A percentile compares a stretch with the other conserved stretches of the same genome.
phyloP scores from a whole-genome alignment of 2,797 vertebrate species.

The Rhinichthys osculus region DNA sequence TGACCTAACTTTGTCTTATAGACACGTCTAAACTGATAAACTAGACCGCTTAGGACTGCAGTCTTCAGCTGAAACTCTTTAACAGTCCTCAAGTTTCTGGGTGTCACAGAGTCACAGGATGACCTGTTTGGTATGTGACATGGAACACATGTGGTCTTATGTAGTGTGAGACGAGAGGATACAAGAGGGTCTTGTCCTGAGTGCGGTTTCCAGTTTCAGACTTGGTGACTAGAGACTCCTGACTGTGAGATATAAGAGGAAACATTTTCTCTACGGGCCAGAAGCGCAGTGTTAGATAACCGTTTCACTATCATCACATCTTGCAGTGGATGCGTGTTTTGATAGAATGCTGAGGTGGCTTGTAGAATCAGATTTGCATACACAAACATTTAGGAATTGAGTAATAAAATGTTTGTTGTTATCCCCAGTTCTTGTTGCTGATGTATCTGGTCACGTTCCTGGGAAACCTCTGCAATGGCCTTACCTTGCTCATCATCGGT shows the following conservation, averaged over 20 bases:
- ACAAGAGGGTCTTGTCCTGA: conserved; percentile 62
- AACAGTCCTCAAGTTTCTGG: conserved; percentile 56
- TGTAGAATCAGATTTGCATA: background rate
- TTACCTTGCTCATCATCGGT: conserved; percentile 90
- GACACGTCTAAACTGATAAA: background rate
- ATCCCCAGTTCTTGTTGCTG: conserved; percentile 83
- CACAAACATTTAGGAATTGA: conserved; percentile 28
- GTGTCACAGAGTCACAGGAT: conserved; percentile 63
- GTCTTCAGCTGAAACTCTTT: conserved; percentile 32
- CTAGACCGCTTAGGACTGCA: background rate
- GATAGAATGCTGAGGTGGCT: background rate
- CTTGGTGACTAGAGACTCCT: conserved; percentile 50
- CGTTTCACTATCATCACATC: conserved; percentile 12
- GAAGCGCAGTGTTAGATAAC: conserved; percentile 28
- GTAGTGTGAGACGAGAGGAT: conserved; percentile 46
- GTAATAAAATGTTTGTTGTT: conserved; percentile 41
- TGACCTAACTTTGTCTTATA: background rate
- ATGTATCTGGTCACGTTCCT: conserved; percentile 91
- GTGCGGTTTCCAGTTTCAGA: conserved; percentile 71
- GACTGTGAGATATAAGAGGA: conserved; percentile 60
- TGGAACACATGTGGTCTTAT: conserved; percentile 60
- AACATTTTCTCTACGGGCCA: conserved; percentile 41
- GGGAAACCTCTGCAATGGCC: conserved; percentile 88
- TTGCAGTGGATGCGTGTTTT: background rate
- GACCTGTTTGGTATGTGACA: conserved; percentile 80